Conservation (phyloP, 2,113 vertebrate genomes). For the Oenanthe melanoleuca region DNA sequence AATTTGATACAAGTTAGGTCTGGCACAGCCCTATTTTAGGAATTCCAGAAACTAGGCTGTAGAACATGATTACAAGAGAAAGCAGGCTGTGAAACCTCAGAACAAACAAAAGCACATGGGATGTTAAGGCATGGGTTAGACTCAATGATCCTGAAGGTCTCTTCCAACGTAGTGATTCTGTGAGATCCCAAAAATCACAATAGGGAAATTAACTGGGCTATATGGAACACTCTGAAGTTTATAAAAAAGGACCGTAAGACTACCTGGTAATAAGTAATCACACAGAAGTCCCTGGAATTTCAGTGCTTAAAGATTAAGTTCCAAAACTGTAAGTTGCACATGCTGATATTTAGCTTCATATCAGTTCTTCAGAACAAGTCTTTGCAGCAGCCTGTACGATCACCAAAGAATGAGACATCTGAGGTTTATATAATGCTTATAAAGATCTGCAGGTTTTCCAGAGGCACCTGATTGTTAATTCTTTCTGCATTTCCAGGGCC, state of each 20-base stretch:
- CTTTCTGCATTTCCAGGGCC: background rate
- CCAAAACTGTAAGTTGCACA: background rate
- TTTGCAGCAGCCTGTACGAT: background rate
- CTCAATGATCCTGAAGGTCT: too few relatives aligned
- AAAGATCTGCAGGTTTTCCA: background rate
- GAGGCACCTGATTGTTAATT: slow-evolving; percentile 2
- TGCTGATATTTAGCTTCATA: background rate
- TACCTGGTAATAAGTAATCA: background rate
- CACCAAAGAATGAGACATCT: background rate
- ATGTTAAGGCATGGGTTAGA: too few relatives aligned
- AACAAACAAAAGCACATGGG: background rate
- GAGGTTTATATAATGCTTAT: background rate
- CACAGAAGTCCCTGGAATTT: background rate
- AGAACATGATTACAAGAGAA: background rate
- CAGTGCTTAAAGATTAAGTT: background rate
- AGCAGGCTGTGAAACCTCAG: background rate
- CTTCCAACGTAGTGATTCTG: too few relatives aligned
- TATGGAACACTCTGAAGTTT: background rate
- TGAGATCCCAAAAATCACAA: background rate
- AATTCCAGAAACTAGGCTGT: background rate
- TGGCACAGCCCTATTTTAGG: background rate
- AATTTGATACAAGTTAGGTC: background rate
- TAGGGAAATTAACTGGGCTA: background rate
- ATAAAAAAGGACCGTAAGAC: background rate
- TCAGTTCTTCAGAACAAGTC: background rate